Evolutionary conservation across 2,888 invertebrate species (phyloP), one percentile per base, ranked within the genome.

Genomic region (Sicus ferrugineus): DNA sequence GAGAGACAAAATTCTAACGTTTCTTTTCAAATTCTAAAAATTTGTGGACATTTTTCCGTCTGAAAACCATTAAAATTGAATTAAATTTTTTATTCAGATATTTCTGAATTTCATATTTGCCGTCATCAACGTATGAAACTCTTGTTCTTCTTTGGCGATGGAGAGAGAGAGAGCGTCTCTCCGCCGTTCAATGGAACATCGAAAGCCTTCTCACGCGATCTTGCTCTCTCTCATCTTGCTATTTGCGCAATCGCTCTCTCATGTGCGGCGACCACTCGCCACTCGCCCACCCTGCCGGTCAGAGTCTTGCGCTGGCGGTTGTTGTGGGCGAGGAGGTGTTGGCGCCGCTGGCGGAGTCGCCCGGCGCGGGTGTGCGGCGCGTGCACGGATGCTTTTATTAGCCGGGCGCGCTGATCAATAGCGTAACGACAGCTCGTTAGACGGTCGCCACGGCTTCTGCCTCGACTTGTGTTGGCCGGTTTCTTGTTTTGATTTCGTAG

Each of bases 291-390:
- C 23, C 19, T 64, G 21, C 11, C n/a, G 19, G 16, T 63, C 16
- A 30, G 3, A 48, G n/a, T n/a, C n/a, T 59, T 19, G 31, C 19
- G 9, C 19, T 30, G 31, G 31, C 2, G 26, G 62, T 52, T 50
- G 26, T 16, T 48, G 56, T 34, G 38, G 30, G 5, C 2, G 31
- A n/a, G 34, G 26, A 42, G 30, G 54, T 58, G 61, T 54, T 70
- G 72, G 71, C 73, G 52, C 62, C 69, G 63, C 68, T 19, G 50
- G 7, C 26, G 54, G 26, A 16, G 56, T 26, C n/a, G 28, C n/a
- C 30, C 16, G 28, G 31, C 34, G 19, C 38, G 26, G 31, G 58
- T 14, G n/a, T n/a, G n/a, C n/a, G n/a, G n/a, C n/a, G n/a, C n/a
- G n/a, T n/a, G n/a, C n/a, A n/a, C n/a, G n/a, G n/a, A n/a, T n/a